Evolutionary conservation across 2,113 vertebrate genomes (phyloP), one percentile per base, ranked within the genome.

Genomic region (Antidorcas marsupialis): DNA sequence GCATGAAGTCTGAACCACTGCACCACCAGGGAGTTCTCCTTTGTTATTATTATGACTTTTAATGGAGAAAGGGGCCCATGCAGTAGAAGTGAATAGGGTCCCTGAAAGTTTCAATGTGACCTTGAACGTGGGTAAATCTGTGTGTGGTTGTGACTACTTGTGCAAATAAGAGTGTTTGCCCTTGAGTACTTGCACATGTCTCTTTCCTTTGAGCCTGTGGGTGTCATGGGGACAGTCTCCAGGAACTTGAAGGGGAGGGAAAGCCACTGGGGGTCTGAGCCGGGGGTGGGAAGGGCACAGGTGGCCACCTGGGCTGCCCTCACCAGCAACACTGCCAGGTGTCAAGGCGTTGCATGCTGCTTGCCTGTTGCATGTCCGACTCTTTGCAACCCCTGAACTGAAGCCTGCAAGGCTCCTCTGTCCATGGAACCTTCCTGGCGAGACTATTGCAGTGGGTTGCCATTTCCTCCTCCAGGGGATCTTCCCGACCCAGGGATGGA

Each of bases 91-190:
- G 39, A 83, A 19, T 21, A 64, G 45, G 33, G 25, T 28, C 27
- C 30, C 11, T 39, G 52, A 52, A 47, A 36, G 27, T 55, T 45
- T 33, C 28, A 13, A n/a, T n/a, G 3, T 7, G 21, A 47, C 52
- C 30, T 25, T n/a, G 45, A 53, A 60, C 1, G 0, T 74, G 45
- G 57, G 74, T 47, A 45, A 45, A 53, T 39, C 30, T 0, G 0
- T 25, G 50, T 55, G n/a, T 50, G 13, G 33, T 13, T 52, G 33
- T 33, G 64, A 76, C 27, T 67, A n/a, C 62, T 21, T 0, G 3
- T 9, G 47, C 6, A 89, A 78, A 86, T 9, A 33, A 11, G n/a
- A 78, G 28, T 3, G 30, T 53, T 30, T 81, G 47, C 52, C 33
- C 43, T 4, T 25, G 83, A 81, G 39, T 21, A 9, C 43, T 62